Percentiles rank a stretch among this genome's conserved stretches.
phyloP scores from a whole-genome alignment of 1,140 invertebrate genomes.

The Procambarus virginalis region DNA sequence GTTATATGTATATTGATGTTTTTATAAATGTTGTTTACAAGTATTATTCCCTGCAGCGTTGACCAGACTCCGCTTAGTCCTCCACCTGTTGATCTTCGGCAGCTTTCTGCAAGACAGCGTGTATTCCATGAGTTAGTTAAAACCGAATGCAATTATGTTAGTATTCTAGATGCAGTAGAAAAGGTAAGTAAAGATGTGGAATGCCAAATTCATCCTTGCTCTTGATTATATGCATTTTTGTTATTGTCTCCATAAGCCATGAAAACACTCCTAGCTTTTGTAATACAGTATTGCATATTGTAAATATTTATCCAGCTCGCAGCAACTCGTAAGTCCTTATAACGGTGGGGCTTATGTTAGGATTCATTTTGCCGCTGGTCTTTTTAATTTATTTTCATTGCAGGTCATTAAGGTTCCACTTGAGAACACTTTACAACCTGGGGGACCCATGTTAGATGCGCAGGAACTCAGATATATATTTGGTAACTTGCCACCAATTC shows the following conservation, averaged over 20 bases:
- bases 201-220: too few species aligned
- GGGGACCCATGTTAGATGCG: slow-evolving; percentile 86
- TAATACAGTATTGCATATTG: background rate
- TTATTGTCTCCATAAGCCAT: too few species aligned
- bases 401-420: slow-evolving; percentile 95
- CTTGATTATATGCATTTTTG: too few species aligned
- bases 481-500: slow-evolving; percentile 94
- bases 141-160: slow-evolving; percentile 98
- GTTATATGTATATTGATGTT: too few species aligned
- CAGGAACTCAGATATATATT: slow-evolving; percentile 97
- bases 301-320: background rate
- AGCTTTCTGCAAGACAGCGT: slow-evolving; percentile 85
- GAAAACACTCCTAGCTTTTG: too few species aligned
- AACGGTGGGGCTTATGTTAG: too few species aligned
- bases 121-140: slow-evolving; percentile 95
- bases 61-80: slow-evolving; percentile 64
- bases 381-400: background rate
- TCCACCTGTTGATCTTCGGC: slow-evolving; percentile 72
- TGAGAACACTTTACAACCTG: slow-evolving; percentile 87
- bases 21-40: background rate
- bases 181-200: slow-evolving; percentile 78
- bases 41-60: slow-evolving; percentile 34
- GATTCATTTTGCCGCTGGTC: background rate
- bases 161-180: slow-evolving; percentile 93
- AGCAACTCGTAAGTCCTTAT: too few species aligned